These are phyloP conservation scores for Danio albolineatus DNA, from an alignment of 2,797 vertebrate species.

Conservation along the genomic window DNA sequence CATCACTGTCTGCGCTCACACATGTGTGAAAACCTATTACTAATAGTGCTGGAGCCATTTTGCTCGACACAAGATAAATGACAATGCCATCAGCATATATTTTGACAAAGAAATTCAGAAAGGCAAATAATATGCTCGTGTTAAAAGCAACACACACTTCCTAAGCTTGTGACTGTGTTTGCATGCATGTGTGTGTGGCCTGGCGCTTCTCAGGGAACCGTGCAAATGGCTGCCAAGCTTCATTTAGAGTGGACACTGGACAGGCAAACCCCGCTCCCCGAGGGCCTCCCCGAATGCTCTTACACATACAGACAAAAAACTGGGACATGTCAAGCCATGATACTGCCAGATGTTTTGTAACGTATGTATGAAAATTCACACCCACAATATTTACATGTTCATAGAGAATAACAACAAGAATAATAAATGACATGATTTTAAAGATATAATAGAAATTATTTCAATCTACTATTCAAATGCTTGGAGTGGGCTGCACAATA, in stretches of 20 bases:
- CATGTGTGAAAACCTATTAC: slow-evolving; percentile 46
- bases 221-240: slow-evolving; percentile 49
- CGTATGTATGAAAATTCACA: background rate
- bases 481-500: too few relatives aligned
- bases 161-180: slow-evolving; percentile 49
- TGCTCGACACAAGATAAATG: slow-evolving; percentile 20
- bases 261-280: slow-evolving; percentile 35
- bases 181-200: slow-evolving; percentile 52
- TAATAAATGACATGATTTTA: background rate
- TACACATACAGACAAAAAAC: slow-evolving; percentile 26
- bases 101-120: slow-evolving; percentile 47
- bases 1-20: slow-evolving; percentile 40
- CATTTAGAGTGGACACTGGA: slow-evolving; percentile 47
- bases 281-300: background rate
- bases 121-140: slow-evolving; percentile 41
- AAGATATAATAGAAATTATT: background rate
- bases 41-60: slow-evolving; percentile 37
- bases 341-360: background rate
- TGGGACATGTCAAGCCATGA: background rate
- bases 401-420: background rate
- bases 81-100: slow-evolving; percentile 30
- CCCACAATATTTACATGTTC: background rate
- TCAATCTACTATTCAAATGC: background rate
- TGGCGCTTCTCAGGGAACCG: slow-evolving; percentile 40
- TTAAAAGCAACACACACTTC: slow-evolving; percentile 49